Percentiles rank a stretch among this genome's conserved stretches.
phyloP scores from a whole-genome alignment of 2,888 invertebrate species.

The Myopa tessellatipennis region DNA sequence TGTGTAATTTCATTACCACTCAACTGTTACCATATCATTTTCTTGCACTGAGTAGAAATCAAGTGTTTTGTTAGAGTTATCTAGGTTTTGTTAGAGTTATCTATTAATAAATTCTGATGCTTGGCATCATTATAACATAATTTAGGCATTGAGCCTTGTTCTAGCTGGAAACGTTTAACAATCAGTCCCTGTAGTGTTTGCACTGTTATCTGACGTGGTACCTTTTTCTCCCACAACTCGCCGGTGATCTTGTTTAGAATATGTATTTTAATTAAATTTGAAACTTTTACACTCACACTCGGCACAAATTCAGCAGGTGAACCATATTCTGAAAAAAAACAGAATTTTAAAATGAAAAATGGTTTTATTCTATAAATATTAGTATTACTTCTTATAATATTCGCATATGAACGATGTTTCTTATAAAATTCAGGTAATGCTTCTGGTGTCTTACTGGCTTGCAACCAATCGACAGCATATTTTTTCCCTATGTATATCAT shows the following conservation, averaged over 20 bases:
- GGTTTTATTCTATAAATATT: not conserved
- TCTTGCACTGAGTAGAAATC: slow-evolving; percentile 86
- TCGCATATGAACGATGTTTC: slow-evolving; percentile 81
- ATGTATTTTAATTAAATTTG: slow-evolving; percentile 76
- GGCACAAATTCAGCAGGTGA: slow-evolving; percentile 82
- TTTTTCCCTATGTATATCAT: slow-evolving; percentile 91
- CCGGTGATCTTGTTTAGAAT: slow-evolving; percentile 69
- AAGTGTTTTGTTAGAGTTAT: slow-evolving; percentile 85
- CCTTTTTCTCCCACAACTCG: slow-evolving; percentile 74
- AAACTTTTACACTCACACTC: slow-evolving; percentile 73
- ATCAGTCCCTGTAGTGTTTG: slow-evolving; percentile 85
- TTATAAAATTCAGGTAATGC: slow-evolving; percentile 72
- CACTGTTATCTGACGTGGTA: slow-evolving; percentile 82
- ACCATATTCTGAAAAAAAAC: slow-evolving; percentile 77
- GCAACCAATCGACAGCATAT: slow-evolving; percentile 80
- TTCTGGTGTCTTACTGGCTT: slow-evolving; percentile 69
- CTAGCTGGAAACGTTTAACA: slow-evolving; percentile 78
- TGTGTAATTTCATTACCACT: slow-evolving; percentile 69
- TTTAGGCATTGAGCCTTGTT: slow-evolving; percentile 56
- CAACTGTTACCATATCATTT: slow-evolving; percentile 82
- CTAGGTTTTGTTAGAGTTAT: no score
- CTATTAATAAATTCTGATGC: slow-evolving; percentile 76
- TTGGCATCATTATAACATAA: slow-evolving; percentile 71
- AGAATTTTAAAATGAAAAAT: not conserved
- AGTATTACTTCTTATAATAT: slow-evolving; percentile 78